phyloP scores from a whole-genome alignment of 2,113 vertebrate species.

The Eclectus roratus region DNA sequence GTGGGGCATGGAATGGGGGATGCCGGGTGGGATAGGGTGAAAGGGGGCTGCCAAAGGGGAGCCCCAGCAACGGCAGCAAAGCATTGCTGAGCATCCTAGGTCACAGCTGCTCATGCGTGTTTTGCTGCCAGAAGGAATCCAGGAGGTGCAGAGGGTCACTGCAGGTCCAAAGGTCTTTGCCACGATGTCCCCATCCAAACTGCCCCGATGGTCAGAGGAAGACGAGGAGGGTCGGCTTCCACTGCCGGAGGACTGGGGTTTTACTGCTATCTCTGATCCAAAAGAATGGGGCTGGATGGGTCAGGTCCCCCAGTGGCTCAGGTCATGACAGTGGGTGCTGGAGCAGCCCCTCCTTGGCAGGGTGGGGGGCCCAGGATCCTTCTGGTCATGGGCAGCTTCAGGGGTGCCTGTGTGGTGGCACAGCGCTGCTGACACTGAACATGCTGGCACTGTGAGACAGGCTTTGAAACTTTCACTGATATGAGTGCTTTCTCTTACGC shows the following conservation, averaged over 20 bases:
- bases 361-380: background rate
- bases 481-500: accelerated
- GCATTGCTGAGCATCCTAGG: accelerated
- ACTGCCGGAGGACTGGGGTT: background rate
- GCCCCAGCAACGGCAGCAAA: background rate
- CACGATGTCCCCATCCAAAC: background rate
- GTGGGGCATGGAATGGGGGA: background rate
- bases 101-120: accelerated
- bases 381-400: background rate
- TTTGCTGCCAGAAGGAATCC: background rate
- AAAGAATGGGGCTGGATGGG: no score
- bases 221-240: background rate
- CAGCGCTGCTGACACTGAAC: accelerated
- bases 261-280: background rate
- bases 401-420: background rate
- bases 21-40: background rate
- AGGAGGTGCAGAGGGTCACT: no score
- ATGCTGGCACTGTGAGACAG: accelerated
- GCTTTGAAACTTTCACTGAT: background rate
- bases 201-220: accelerated
- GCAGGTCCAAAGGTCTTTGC: background rate
- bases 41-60: background rate
- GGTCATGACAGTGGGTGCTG: background rate
- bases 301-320: background rate
- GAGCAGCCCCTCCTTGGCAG: background rate